Base-by-base conservation (phyloP, 1,140 invertebrate species). In the Euura lappo region DNA sequence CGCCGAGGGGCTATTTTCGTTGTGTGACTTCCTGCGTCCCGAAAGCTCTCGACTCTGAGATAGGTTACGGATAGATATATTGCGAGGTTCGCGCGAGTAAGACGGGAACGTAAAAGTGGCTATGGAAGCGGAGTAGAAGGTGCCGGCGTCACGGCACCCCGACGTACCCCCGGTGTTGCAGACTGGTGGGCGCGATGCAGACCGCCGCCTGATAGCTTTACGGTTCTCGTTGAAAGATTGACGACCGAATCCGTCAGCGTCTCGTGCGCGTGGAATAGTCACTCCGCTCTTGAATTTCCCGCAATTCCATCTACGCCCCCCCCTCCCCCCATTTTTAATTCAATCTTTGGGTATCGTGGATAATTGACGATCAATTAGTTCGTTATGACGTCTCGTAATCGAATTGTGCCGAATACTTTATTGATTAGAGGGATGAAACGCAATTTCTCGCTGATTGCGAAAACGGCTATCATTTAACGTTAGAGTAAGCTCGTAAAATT, bases 191-290 rank as follows among this genome's bases (percentile, higher is more conserved):
- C 72, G 76, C 76, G 79, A 79, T 72, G 71, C 72, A 70, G 76
- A 67, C 76, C 76, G 71, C 72, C 76, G 74, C 71, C 72, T 78
- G 85, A 85, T 84, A 84, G 80, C 77, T 83, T 82, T 79, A 81
- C 85, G 84, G 80, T 80, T 73, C 72, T 74, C 72, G 82, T 70
- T 78, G 82, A 85, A 83, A 85, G 85, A 86, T 86, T 84, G 84
- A 86, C 85, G 83, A 78, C 66, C 81, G 78, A 77, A 85, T 85
- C 84, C 83, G 80, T 85, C 84, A 82, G 78, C 82, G 76, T 73
- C 79, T 77, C 73, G 64, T 74, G 75, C 79, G 80, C 80, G 76
- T 79, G 77, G 28, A 75, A 79, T 76, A 79, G 74, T 78, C 75
- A 60, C 51, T 60, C 3, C 8, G 51, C 13, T 60, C 51, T n/a